Base-by-base conservation (phyloP, 2,888 invertebrate genomes). In the Melipona beecheii region DNA sequence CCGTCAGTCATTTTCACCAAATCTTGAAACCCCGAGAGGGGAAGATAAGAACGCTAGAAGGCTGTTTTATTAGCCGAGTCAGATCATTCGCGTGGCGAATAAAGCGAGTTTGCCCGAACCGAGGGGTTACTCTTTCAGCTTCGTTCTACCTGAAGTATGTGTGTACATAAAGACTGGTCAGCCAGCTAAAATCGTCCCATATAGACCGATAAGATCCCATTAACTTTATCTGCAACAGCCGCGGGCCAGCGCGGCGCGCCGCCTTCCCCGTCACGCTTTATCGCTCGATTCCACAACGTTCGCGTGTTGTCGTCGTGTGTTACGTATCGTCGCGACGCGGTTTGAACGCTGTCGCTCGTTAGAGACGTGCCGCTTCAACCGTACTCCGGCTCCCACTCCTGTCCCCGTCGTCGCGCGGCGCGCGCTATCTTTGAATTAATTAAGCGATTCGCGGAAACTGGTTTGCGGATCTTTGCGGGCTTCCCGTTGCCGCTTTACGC, bases 11-110 rank as follows among this genome's bases (percentile, higher is more conserved):
- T 74, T 85, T 78, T 74, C 43, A 43, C 43, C 43, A 9, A 43
- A 43, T 43, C 43, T 43, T 1, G 43, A 62, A 62, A 13, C 31
- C 15, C 64, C n/a, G 19, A 15, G 72, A 66, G 70, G 75, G 85
- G 76, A 82, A 77, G 82, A 75, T 68, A 75, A 24, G 68, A 50
- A 66, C 27, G n/a, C 49, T 58, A 24, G 82, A 80, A 86, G 81
- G 84, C 86, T 86, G 90, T 89, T 89, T 91, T 92, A 92, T 91
- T 92, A 92, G 91, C 9, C 43, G 88, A 90, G 90, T 90, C 88
- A 90, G 88, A 86, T 77, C n/a, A n/a, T n/a, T n/a, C 66, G 78
- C 65, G 80, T 62, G 50, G 69, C 66, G 60, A 72, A 75, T 68
- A 71, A 75, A 77, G 75, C 69, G 76, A 58, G 58, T 76, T 75